Conservation (phyloP, 2,888 invertebrate species). For the Pasiphila rectangulata region DNA sequence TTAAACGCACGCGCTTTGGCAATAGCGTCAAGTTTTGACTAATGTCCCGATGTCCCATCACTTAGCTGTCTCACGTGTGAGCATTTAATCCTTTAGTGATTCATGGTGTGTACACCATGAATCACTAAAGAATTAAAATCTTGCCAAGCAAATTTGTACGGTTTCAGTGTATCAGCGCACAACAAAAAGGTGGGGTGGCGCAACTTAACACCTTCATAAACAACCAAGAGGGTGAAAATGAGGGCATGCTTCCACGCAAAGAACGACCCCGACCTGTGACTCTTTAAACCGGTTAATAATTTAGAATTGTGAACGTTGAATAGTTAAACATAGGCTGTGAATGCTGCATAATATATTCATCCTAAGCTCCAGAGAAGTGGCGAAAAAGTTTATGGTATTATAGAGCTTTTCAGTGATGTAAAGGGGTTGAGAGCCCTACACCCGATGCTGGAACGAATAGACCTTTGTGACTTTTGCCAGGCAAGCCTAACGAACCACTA, state of each 20-base stretch:
- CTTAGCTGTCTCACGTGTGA: too few relatives aligned
- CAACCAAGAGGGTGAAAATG: background rate
- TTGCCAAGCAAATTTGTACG: conserved; percentile 6
- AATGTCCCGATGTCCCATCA: too few relatives aligned
- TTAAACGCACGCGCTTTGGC: too few relatives aligned
- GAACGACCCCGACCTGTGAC: background rate
- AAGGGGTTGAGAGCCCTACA: conserved; percentile 25
- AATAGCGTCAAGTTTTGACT: too few relatives aligned
- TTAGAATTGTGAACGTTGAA: too few relatives aligned
- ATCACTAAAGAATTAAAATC: conserved; percentile 20
- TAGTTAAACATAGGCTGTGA: too few relatives aligned
- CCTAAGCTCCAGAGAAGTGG: background rate
- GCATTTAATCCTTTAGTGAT: too few relatives aligned
- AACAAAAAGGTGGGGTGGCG: background rate
- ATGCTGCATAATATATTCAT: too few relatives aligned
- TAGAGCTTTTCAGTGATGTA: conserved; percentile 7
- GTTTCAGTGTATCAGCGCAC: background rate
- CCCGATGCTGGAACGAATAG: conserved; percentile 33
- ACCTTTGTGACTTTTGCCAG: conserved; percentile 46
- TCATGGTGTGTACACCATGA: too few relatives aligned
- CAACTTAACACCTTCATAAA: background rate
- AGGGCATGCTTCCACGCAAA: background rate
- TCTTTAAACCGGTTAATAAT: too few relatives aligned
- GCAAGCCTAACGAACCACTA: conserved; percentile 54
- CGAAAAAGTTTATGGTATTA: background rate